Conservation (phyloP, 2,113 vertebrate genomes). For the Motacilla tschutschensis region DNA sequence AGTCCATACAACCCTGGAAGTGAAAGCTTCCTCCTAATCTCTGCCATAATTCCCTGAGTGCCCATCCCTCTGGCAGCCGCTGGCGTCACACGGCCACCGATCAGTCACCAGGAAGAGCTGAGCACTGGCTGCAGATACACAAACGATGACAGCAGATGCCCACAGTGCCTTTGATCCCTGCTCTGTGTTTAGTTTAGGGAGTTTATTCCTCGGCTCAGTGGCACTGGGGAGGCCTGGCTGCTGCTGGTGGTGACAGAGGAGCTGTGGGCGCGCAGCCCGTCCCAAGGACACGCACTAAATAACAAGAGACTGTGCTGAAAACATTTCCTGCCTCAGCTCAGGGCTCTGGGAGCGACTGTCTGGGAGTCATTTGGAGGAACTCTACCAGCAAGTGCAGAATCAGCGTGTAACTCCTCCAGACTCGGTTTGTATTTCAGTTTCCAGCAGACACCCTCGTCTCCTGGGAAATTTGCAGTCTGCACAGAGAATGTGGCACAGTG, state of each 20-base stretch:
- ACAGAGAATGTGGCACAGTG: fast-evolving
- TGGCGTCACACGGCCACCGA: neutral
- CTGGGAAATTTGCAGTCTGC: neutral
- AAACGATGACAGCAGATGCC: neutral
- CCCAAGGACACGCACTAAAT: neutral
- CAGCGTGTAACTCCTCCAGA: neutral
- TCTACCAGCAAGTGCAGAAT: neutral
- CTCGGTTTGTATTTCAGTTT: neutral
- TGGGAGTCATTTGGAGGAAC: neutral
- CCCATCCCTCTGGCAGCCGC: neutral
- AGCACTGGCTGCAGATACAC: neutral
- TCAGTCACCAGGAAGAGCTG: neutral
- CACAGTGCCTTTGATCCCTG: neutral
- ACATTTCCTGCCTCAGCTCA: neutral
- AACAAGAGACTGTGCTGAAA: neutral
- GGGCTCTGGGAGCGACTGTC: neutral
- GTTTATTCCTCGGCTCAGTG: neutral
- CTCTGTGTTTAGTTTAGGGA: neutral
- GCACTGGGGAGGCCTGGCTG: neutral
- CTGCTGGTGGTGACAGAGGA: neutral
- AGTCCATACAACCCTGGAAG: neutral
- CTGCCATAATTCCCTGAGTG: neutral
- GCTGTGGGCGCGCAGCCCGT: neutral
- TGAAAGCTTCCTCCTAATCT: neutral
- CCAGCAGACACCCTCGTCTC: neutral